A percentile compares a stretch with the other conserved stretches of the same genome.
Evolutionary conservation across 1,140 invertebrate genomes (phyloP).

Genomic region (Lithobius niger): DNA sequence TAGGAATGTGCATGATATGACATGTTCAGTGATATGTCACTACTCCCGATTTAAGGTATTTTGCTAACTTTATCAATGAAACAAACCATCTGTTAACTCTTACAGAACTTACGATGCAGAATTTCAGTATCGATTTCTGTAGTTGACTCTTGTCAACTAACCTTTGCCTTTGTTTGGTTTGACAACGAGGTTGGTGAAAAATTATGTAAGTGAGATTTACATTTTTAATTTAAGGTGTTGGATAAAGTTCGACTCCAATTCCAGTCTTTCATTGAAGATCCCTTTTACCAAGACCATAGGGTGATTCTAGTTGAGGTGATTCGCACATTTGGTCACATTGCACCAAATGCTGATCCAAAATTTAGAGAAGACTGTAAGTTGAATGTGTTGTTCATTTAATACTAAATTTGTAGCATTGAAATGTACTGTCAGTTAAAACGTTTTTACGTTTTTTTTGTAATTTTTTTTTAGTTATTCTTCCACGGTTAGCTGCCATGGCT

Average conservation of each 20-base stretch:
- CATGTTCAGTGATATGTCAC: no score
- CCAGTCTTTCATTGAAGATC: constrained; percentile 47
- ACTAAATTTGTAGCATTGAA: no score
- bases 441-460: constrained; percentile 6
- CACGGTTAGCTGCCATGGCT: constrained; percentile 43
- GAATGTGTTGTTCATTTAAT: no score
- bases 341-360: constrained; percentile 33
- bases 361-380: constrained; percentile 38
- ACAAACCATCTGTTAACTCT: neutral
- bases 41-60: no score
- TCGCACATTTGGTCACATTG: constrained; percentile 31
- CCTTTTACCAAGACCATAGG: constrained; percentile 34
- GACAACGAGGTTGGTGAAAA: no score
- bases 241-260: constrained; percentile 57
- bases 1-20: no score
- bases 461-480: constrained; percentile 44
- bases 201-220: no score
- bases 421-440: constrained; percentile 5
- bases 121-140: no score
- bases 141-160: no score
- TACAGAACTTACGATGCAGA: no score
- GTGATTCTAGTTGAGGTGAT: constrained; percentile 32
- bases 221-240: constrained; percentile 36
- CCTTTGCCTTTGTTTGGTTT: no score
- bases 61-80: no score